A percentile compares a stretch with the other conserved stretches of the same genome.
Evolutionary conservation across 2,113 vertebrate genomes (phyloP).

Genomic region (Platycercus adscitus): DNA sequence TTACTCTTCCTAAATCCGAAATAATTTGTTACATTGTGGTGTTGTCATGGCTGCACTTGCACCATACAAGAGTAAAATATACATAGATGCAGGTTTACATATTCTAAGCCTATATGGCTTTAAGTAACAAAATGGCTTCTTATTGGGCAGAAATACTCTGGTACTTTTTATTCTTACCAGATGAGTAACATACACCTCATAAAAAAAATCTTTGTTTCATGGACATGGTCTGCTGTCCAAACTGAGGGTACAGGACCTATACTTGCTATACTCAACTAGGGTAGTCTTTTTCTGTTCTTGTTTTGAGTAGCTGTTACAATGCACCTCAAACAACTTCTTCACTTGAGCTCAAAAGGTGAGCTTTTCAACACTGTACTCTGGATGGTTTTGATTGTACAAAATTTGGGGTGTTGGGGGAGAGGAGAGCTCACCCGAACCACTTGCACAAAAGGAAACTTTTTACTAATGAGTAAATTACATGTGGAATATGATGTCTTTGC

Average conservation of each 20-base stretch:
- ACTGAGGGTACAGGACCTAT: not conserved
- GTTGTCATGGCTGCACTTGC: not conserved
- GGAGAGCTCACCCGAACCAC: not conserved
- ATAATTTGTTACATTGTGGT: not conserved
- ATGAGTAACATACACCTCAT: accelerated
- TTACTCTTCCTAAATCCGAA: not conserved
- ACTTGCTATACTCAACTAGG: not conserved
- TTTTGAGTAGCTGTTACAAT: not conserved
- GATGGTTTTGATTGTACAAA: not conserved
- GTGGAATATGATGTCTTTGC: not conserved
- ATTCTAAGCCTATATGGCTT: not conserved
- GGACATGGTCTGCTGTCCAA: not conserved
- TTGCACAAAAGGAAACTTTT: not conserved
- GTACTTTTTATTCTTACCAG: not conserved
- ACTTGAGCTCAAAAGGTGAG: not conserved
- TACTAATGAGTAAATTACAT: not conserved
- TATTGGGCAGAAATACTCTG: not conserved
- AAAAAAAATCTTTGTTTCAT: not conserved
- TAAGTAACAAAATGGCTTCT: not conserved
- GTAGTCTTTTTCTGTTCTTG: not conserved
- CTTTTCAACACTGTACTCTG: not conserved
- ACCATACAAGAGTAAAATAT: not conserved
- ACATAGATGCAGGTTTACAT: not conserved
- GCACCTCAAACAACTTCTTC: not conserved
- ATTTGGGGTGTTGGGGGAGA: not conserved